phyloP scores from a whole-genome alignment of 2,888 invertebrate species.

The Ennomos quercinarius region DNA sequence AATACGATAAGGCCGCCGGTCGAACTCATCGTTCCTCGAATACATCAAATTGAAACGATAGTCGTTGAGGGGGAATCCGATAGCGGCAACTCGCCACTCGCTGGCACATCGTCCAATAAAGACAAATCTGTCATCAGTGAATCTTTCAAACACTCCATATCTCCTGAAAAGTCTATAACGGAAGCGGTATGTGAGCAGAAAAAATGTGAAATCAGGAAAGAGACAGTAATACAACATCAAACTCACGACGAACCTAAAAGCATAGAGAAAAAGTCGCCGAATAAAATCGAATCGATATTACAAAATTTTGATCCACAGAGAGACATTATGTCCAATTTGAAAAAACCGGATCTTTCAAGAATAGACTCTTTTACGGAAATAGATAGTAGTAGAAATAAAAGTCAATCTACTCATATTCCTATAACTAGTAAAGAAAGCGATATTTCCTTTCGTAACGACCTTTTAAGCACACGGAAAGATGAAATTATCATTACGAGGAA shows the following conservation, averaged over 20 bases:
- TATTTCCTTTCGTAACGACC: conserved; percentile 68
- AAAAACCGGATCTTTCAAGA: conserved; percentile 68
- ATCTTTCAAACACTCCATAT: conserved; percentile 64
- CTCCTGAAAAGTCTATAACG: conserved; percentile 59
- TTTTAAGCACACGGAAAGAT: conserved; percentile 66
- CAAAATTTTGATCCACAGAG: conserved; percentile 72
- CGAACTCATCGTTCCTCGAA: conserved; percentile 68
- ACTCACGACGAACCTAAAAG: conserved; percentile 65
- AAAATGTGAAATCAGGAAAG: conserved; percentile 73
- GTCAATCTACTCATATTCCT: conserved; percentile 56
- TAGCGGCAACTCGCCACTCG: conserved; percentile 58
- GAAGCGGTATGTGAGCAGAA: conserved; percentile 62
- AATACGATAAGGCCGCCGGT: conserved; percentile 57
- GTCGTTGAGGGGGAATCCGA: conserved; percentile 77
- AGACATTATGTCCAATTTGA: conserved; percentile 59
- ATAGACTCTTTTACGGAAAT: conserved; percentile 68
- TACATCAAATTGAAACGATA: conserved; percentile 73
- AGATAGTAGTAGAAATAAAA: conserved; percentile 68
- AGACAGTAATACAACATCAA: conserved; percentile 80
- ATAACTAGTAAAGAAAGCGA: conserved; percentile 68
- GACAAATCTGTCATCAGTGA: conserved; percentile 69
- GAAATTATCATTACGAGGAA: conserved; percentile 75
- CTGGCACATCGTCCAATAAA: conserved; percentile 65
- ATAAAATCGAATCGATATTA: conserved; percentile 72
- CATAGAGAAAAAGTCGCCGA: conserved; percentile 71